Conservation (phyloP, 2,113 vertebrate genomes). For the Pterocles burchelli region DNA sequence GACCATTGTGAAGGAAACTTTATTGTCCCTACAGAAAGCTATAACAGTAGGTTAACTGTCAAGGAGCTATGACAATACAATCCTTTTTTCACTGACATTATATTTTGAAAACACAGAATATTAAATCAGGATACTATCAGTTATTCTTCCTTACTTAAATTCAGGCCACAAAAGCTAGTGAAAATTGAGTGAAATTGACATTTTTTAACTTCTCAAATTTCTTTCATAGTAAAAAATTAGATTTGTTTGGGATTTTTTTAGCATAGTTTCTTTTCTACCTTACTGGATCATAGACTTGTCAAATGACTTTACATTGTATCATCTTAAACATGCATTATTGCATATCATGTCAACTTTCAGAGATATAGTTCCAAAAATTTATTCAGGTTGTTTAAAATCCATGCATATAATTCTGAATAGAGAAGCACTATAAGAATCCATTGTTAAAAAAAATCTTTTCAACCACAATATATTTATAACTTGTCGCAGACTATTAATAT, state of each 20-base stretch:
- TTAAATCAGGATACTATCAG: slow-evolving; percentile 44
- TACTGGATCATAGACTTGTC: not conserved
- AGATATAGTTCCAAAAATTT: slow-evolving; percentile 42
- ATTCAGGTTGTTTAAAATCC: slow-evolving; percentile 46
- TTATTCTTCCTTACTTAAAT: slow-evolving; percentile 36
- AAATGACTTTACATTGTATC: slow-evolving; percentile 11
- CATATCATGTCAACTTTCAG: slow-evolving; percentile 28
- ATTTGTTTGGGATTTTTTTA: not conserved
- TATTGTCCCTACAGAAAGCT: slow-evolving; percentile 34
- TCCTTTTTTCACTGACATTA: slow-evolving; percentile 42
- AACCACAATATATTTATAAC: not conserved
- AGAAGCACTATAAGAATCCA: slow-evolving; percentile 41
- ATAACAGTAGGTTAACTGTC: slow-evolving; percentile 53
- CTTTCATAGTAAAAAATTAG: slow-evolving; percentile 22
- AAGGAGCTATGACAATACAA: slow-evolving; percentile 44
- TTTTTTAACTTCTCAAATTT: slow-evolving; percentile 39
- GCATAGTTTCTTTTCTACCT: not conserved
- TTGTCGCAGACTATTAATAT: slow-evolving; percentile 33
- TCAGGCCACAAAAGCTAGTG: not conserved
- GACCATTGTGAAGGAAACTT: not conserved
- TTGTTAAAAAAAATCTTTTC: slow-evolving; percentile 1
- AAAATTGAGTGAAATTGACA: slow-evolving; percentile 36
- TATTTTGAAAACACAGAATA: slow-evolving; percentile 63
- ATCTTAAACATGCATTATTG: slow-evolving; percentile 16
- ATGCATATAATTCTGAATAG: slow-evolving; percentile 30